phyloP scores from a whole-genome alignment of 2,113 vertebrate species.

The Charadrius vociferus region DNA sequence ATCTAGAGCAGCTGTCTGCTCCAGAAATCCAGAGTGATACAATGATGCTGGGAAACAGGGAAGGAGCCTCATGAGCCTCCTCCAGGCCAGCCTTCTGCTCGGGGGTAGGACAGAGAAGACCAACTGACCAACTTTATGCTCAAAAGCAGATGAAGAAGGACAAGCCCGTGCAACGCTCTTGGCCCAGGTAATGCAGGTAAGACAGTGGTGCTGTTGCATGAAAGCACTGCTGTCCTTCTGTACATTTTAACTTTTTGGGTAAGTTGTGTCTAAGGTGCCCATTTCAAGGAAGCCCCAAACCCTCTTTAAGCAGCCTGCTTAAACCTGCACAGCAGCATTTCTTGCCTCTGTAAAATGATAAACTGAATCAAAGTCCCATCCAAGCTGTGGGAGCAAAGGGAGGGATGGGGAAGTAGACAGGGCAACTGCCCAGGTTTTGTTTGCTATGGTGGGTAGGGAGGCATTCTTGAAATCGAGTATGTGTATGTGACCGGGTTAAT shows the following conservation, averaged over 20 bases:
- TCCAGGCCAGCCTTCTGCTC: background rate
- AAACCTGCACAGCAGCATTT: background rate
- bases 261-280: background rate
- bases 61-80: background rate
- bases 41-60: background rate
- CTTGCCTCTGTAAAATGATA: background rate
- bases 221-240: background rate
- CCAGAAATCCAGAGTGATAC: background rate
- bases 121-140: background rate
- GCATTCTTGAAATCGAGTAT: background rate
- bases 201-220: background rate
- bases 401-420: background rate
- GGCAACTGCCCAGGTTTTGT: background rate
- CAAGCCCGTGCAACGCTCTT: rapidly evolving
- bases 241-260: background rate
- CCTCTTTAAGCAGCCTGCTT: background rate
- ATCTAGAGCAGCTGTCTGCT: background rate
- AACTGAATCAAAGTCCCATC: background rate
- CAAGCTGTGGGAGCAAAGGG: background rate
- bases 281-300: background rate
- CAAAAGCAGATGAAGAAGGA: background rate
- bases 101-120: background rate
- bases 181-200: background rate
- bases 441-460: background rate
- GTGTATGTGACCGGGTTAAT: background rate